These are phyloP conservation scores for Gambusia holbrooki DNA, from an alignment of 2,113 vertebrate genomes.

Conservation along the genomic window DNA sequence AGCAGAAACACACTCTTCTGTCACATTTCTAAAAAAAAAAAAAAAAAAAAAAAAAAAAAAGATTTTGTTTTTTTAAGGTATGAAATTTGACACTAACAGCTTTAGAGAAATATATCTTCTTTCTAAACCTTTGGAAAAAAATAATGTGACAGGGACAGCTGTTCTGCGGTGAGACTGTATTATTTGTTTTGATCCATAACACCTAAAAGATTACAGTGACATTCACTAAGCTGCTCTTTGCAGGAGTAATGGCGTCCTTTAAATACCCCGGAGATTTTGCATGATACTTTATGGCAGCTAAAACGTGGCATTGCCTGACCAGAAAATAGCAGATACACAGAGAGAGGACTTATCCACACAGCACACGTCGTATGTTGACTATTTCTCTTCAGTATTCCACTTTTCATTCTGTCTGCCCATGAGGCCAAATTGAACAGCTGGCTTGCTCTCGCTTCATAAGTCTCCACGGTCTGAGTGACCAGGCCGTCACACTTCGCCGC, in stretches of 20 bases:
- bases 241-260: conserved; percentile 11
- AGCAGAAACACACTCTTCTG: background rate
- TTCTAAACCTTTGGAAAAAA: conserved; percentile 13
- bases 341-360: conserved; percentile 27
- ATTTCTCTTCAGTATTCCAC: conserved; percentile 47
- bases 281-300: conserved; percentile 22
- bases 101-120: conserved; percentile 1
- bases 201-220: conserved; percentile 60
- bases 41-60: background rate
- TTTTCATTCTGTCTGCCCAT: conserved; percentile 54
- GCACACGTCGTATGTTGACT: conserved; percentile 30
- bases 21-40: background rate
- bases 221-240: conserved; percentile 42
- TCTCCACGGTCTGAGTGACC: conserved; percentile 65
- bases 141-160: conserved; percentile 26
- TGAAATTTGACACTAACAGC: conserved; percentile 16
- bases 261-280: background rate
- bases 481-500: conserved; percentile 63
- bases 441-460: conserved; percentile 62
- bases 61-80: background rate
- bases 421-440: conserved; percentile 72
- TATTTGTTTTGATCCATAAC: conserved; percentile 66
- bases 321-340: conserved; percentile 19
- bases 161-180: conserved; percentile 50
- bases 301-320: conserved; percentile 1